Percentiles rank a stretch among this genome's conserved stretches.
Evolutionary conservation across 1,140 invertebrate genomes (phyloP).

Genomic region (Psilanteris sp.): DNA sequence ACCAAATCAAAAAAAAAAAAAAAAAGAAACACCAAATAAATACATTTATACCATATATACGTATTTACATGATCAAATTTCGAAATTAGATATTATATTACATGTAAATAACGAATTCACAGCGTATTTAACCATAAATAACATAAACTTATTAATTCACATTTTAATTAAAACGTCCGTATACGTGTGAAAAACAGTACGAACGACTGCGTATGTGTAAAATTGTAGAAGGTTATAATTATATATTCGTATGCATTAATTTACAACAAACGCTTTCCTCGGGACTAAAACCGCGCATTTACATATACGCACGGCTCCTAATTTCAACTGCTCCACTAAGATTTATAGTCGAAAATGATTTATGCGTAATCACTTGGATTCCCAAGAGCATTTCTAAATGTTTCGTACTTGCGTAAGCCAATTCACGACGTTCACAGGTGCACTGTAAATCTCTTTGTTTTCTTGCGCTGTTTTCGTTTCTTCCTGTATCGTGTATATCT

Average conservation of each 20-base stretch:
- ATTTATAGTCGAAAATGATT: conserved; percentile 51
- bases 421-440: conserved; percentile 36
- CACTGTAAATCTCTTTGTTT: conserved; percentile 57
- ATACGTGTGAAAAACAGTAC: too few species aligned
- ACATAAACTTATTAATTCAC: too few species aligned
- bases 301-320: conserved; percentile 13
- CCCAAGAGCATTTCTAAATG: conserved; percentile 33
- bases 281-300: conserved; percentile 19
- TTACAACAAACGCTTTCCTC: conserved; percentile 1
- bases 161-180: too few species aligned
- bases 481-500: conserved; percentile 44
- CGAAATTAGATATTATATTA: too few species aligned
- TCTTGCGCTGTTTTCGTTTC: conserved; percentile 39
- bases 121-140: too few species aligned
- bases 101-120: too few species aligned
- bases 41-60: too few species aligned
- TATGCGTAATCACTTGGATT: conserved; percentile 37
- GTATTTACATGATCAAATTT: too few species aligned
- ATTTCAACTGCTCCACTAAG: conserved; percentile 28
- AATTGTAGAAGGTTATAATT: conserved; percentile 18
- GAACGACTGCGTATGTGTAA: conserved; percentile 1
- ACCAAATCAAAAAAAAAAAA: too few species aligned
- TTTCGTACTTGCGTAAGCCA: conserved; percentile 25
- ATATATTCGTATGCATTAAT: conserved; percentile 25
- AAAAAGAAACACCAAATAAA: too few species aligned